Evolutionary conservation across 2,113 vertebrate genomes (phyloP).

Genomic region (Erythrolamprus reginae): DNA sequence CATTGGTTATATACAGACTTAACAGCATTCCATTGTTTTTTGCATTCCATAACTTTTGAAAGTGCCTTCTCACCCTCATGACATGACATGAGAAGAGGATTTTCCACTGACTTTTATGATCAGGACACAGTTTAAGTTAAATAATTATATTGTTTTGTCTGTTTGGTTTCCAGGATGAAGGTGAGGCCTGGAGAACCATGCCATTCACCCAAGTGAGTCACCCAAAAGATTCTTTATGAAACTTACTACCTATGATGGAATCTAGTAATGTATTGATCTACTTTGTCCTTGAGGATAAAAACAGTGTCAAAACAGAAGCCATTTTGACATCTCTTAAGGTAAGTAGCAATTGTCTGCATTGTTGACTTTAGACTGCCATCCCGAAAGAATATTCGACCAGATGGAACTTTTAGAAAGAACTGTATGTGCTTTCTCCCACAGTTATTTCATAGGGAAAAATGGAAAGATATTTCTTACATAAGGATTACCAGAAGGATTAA

Average conservation of each 20-base stretch:
- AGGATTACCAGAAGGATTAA: not conserved
- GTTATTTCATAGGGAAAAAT: constrained; percentile 14
- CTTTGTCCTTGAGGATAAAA: not conserved
- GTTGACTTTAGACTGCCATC: not conserved
- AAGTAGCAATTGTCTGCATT: not conserved
- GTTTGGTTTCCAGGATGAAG: not conserved
- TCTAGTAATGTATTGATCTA: not conserved
- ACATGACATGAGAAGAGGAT: not conserved
- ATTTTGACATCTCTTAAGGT: not conserved
- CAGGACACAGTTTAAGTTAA: not conserved
- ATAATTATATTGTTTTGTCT: not conserved
- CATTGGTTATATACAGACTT: too few relatives aligned
- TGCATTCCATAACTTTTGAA: not conserved
- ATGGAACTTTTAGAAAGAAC: not conserved
- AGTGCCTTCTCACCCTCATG: not conserved
- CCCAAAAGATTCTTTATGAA: not conserved
- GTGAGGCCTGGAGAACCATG: not conserved
- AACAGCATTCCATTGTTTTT: too few relatives aligned
- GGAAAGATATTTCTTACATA: rapidly evolving
- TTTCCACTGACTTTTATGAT: not conserved
- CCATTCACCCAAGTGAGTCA: not conserved
- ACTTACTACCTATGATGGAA: not conserved
- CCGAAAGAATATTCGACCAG: not conserved
- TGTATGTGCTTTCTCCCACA: not conserved
- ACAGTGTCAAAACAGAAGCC: not conserved